These are phyloP conservation scores for Ellobium chinense DNA, from an alignment of 2,888 invertebrate species.

Conservation along the genomic window DNA sequence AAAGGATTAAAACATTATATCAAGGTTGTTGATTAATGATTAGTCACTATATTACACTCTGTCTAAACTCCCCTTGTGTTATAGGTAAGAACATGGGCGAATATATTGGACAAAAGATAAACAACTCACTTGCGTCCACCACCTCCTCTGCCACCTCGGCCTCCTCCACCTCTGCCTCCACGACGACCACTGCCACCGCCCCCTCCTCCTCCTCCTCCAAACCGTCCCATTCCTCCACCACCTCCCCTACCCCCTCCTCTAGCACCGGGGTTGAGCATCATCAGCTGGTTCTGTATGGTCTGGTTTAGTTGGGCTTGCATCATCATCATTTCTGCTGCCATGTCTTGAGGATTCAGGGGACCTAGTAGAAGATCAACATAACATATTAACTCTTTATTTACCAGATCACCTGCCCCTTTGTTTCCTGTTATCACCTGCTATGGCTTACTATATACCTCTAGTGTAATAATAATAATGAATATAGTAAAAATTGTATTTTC, in stretches of 20 bases:
- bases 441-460: too few species aligned
- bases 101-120: neutral
- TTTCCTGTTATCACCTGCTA: too few species aligned
- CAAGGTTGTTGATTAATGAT: too few species aligned
- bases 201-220: slow-evolving; percentile 27
- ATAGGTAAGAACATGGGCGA: too few species aligned
- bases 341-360: slow-evolving; percentile 27
- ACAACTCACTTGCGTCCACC: slow-evolving; percentile 17
- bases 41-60: too few species aligned
- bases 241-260: slow-evolving; percentile 15
- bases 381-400: too few species aligned
- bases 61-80: too few species aligned
- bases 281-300: slow-evolving; percentile 44
- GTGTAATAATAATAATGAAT: too few species aligned
- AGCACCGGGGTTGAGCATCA: slow-evolving; percentile 39
- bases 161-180: neutral
- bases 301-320: slow-evolving; percentile 47
- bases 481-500: too few species aligned
- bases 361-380: too few species aligned
- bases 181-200: neutral
- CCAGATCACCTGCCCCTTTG: too few species aligned
- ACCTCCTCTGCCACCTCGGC: neutral
- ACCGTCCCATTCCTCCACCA: neutral
- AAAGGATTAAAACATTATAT: neutral
- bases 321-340: slow-evolving; percentile 50